Evolutionary conservation across 2,113 vertebrate species (phyloP).

Genomic region (Ibidorhyncha struthersii): DNA sequence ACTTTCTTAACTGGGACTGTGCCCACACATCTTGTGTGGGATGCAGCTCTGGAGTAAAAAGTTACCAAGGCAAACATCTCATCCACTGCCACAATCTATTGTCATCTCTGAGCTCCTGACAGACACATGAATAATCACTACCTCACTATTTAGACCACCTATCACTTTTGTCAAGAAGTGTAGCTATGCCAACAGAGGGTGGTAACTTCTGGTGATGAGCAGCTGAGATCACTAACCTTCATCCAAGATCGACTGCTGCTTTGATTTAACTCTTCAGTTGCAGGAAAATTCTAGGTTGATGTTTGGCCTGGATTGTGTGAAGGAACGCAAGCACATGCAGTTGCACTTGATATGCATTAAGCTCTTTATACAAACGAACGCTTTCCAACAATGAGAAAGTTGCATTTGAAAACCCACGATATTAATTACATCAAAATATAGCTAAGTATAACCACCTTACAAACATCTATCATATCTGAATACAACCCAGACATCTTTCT

Average conservation of each 20-base stretch:
- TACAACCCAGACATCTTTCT: neutral
- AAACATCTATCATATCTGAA: neutral
- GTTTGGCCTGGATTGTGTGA: neutral
- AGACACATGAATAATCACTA: neutral
- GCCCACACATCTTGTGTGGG: neutral
- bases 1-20: neutral
- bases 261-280: neutral
- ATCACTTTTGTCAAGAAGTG: neutral
- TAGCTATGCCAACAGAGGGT: neutral
- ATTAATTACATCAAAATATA: neutral
- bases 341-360: neutral
- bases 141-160: neutral
- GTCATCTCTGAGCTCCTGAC: neutral
- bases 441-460: neutral
- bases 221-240: neutral
- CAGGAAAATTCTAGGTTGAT: neutral
- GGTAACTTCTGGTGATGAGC: neutral
- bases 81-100: neutral
- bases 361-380: neutral
- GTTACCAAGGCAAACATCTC: neutral
- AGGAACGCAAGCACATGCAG: neutral
- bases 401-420: neutral
- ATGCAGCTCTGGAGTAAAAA: neutral
- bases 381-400: neutral
- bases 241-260: neutral